Evolutionary conservation across 92 coral and sea anemone genomes (phyloP).

Genomic region (Porites divaricata): DNA sequence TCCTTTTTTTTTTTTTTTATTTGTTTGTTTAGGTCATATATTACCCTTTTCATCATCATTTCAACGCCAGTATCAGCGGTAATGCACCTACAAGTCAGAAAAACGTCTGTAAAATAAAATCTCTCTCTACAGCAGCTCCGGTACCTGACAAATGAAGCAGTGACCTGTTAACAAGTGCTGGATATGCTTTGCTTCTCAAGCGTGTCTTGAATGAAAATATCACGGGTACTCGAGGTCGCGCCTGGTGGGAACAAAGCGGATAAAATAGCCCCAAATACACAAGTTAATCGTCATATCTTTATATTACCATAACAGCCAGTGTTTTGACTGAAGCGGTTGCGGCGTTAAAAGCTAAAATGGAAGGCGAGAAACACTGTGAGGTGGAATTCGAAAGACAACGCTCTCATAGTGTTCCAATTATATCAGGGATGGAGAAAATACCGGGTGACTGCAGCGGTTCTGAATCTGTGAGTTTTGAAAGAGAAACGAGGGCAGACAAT

Average conservation of each 20-base stretch:
- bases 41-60: neutral
- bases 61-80: neutral
- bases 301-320: neutral
- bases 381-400: slow-evolving; percentile 8
- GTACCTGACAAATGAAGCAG: slow-evolving; percentile 1
- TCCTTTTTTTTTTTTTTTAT: no score
- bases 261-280: slow-evolving; percentile 25
- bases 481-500: neutral
- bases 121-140: neutral
- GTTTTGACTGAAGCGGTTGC: neutral
- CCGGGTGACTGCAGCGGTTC: neutral
- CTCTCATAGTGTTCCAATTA: slow-evolving; percentile 30
- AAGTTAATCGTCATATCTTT: neutral
- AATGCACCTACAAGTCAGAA: neutral
- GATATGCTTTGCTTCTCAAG: slow-evolving; percentile 13
- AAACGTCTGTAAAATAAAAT: neutral
- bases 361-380: neutral
- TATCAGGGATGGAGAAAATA: slow-evolving; percentile 18
- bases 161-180: slow-evolving; percentile 18
- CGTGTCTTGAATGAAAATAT: slow-evolving; percentile 2
- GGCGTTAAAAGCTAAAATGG: neutral
- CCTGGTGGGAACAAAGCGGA: slow-evolving; percentile 20
- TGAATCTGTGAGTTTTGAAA: neutral
- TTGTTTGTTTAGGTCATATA: no score
- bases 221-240: neutral